Evolutionary conservation across 2,113 vertebrate species (phyloP).

Genomic region (Diphyllodes magnificus): DNA sequence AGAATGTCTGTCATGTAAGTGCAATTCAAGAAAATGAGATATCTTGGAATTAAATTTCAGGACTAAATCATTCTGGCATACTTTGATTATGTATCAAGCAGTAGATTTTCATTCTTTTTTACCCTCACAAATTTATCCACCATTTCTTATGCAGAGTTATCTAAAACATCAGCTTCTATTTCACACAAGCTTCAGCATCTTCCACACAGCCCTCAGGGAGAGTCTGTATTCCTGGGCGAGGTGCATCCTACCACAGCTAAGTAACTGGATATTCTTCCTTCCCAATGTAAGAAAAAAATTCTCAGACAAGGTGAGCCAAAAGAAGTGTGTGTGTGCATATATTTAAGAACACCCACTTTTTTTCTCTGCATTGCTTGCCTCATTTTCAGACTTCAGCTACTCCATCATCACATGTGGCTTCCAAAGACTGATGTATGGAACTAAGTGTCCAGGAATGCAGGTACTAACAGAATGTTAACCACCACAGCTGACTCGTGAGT

Average conservation of each 20-base stretch:
- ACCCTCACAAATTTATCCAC: neutral
- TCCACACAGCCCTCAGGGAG: neutral
- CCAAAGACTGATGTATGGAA: neutral
- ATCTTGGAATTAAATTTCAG: neutral
- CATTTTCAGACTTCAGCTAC: slow-evolving; percentile 16
- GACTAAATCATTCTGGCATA: neutral
- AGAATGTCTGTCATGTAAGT: neutral
- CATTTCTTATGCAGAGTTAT: neutral
- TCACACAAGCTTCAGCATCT: neutral
- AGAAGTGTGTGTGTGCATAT: neutral
- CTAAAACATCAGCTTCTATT: neutral
- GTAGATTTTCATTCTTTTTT: neutral
- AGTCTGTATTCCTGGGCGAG: neutral
- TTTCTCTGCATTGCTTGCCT: neutral
- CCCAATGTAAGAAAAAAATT: neutral
- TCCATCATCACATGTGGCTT: neutral
- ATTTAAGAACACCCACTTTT: neutral
- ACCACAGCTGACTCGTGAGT: neutral
- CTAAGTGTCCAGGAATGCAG: neutral
- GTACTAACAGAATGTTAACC: neutral
- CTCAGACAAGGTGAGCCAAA: neutral
- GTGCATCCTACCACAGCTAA: neutral
- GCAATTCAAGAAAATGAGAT: neutral
- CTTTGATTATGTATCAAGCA: neutral
- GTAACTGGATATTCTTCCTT: neutral